A percentile compares a stretch with the other conserved stretches of the same genome.
Evolutionary conservation across 2,888 invertebrate genomes (phyloP).

Genomic region (Mellilla xanthometata): DNA sequence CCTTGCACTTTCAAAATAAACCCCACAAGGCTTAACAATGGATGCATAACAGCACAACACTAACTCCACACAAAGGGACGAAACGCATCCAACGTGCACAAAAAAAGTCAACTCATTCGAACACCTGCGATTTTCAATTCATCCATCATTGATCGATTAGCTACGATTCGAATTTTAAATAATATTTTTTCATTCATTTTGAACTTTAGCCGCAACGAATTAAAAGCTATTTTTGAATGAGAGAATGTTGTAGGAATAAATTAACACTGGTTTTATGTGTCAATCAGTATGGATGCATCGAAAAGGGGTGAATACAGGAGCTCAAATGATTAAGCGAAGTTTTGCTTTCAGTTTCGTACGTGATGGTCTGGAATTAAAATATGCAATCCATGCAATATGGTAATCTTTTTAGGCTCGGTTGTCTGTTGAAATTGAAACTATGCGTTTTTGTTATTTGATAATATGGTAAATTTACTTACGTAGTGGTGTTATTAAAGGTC

Average conservation of each 20-base stretch:
- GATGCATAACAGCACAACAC: slow-evolving; percentile 17
- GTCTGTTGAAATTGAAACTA: background rate
- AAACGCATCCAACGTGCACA: slow-evolving; percentile 43
- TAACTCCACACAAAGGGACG: slow-evolving; percentile 39
- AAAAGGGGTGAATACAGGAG: slow-evolving; percentile 43
- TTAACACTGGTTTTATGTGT: slow-evolving; percentile 31
- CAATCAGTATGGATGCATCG: slow-evolving; percentile 33
- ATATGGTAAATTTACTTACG: no score
- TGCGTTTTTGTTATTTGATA: no score
- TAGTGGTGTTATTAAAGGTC: no score
- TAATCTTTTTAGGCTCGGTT: slow-evolving; percentile 20
- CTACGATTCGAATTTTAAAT: slow-evolving; percentile 36
- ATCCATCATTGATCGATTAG: slow-evolving; percentile 72
- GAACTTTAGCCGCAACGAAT: background rate
- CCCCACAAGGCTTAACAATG: background rate
- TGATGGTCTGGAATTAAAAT: slow-evolving; percentile 30
- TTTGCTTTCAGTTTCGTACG: slow-evolving; percentile 34
- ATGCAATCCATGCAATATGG: slow-evolving; percentile 23
- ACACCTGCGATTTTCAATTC: slow-evolving; percentile 77
- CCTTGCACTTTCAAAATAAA: no score
- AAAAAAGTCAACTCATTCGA: slow-evolving; percentile 69
- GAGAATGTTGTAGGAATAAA: slow-evolving; percentile 6
- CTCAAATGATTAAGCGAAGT: slow-evolving; percentile 35
- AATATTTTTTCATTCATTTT: slow-evolving; percentile 12
- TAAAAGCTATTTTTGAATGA: slow-evolving; percentile 10